Evolutionary conservation across 92 coral and sea anemone species (phyloP).

Genomic region (Zoanthus solanderi): DNA sequence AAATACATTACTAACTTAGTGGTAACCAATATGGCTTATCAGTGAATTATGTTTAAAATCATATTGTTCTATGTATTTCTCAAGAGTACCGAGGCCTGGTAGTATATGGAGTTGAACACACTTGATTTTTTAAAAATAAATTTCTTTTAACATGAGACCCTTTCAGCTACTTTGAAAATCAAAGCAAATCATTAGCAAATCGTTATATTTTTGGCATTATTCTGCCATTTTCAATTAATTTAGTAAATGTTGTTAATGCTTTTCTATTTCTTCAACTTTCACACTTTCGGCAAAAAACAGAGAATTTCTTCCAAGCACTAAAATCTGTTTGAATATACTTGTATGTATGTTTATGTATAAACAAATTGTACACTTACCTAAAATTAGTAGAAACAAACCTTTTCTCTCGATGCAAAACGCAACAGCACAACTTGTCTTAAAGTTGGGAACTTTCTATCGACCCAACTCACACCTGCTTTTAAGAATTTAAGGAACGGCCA

Average conservation of each 20-base stretch:
- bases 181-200: too few relatives aligned
- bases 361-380: not conserved
- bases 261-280: not conserved
- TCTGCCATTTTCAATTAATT: too few relatives aligned
- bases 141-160: not conserved
- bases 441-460: not conserved
- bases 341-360: not conserved
- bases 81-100: not conserved
- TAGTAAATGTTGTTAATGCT: too few relatives aligned
- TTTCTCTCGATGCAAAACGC: not conserved
- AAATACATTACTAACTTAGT: not conserved
- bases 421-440: not conserved
- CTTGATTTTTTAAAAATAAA: not conserved
- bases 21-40: constrained; percentile 3
- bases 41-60: not conserved
- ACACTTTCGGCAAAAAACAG: not conserved
- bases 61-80: not conserved
- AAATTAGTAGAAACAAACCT: not conserved
- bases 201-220: too few relatives aligned
- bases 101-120: not conserved
- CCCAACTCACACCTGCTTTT: constrained; percentile 18
- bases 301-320: not conserved
- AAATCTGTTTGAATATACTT: not conserved
- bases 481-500: constrained; percentile 32
- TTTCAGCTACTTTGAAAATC: not conserved